Percentiles rank a stretch among this genome's conserved stretches.
Evolutionary conservation across 2,797 vertebrate species (phyloP).

Genomic region (Lagothrix lagotricha): DNA sequence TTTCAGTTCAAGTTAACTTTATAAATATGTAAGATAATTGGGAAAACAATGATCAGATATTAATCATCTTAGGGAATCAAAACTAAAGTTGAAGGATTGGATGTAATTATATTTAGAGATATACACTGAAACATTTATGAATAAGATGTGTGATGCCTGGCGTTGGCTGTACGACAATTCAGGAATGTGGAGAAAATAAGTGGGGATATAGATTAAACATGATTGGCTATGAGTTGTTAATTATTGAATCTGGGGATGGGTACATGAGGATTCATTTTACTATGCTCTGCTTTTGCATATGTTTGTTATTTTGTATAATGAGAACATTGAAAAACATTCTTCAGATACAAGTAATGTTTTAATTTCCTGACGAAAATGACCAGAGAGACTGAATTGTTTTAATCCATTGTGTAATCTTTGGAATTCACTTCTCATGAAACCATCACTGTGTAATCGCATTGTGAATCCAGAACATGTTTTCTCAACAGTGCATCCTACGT

Average conservation of each 20-base stretch:
- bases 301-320: not conserved
- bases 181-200: not conserved
- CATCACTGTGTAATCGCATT: not conserved
- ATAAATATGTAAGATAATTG: not conserved
- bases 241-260: not conserved
- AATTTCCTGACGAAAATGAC: not conserved
- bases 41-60: not conserved
- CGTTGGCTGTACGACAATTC: not conserved
- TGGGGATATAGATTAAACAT: fast-evolving
- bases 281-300: not conserved
- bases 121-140: not conserved
- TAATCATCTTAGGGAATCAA: not conserved
- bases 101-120: not conserved
- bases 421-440: not conserved
- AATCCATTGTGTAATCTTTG: not conserved
- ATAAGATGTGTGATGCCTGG: not conserved
- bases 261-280: too few relatives aligned
- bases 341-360: constrained; percentile 21
- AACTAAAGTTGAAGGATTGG: not conserved
- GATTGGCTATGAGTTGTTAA: not conserved
- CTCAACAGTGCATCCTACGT: not conserved
- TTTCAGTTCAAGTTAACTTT: not conserved
- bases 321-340: not conserved
- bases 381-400: not conserved
- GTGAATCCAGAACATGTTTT: not conserved